These are phyloP conservation scores for Orchestes rusci DNA, from an alignment of 2,888 invertebrate species.

Conservation along the genomic window DNA sequence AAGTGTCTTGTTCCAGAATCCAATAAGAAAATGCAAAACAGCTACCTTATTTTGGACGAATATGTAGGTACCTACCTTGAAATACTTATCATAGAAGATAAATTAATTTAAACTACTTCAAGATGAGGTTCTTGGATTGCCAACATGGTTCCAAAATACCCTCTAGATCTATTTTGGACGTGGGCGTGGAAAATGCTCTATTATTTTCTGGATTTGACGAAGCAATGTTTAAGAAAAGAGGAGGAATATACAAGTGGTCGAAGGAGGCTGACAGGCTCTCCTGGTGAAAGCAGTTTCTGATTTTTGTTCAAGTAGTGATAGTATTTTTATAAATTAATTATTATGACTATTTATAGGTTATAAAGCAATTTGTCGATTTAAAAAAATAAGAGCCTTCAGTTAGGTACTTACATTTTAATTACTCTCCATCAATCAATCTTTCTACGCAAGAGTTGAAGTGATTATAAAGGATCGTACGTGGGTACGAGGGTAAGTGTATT, in stretches of 20 bases:
- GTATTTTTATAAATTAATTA: too few relatives aligned
- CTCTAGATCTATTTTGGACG: slow-evolving; percentile 45
- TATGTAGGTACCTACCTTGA: slow-evolving; percentile 41
- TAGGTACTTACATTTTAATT: too few relatives aligned
- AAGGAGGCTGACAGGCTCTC: slow-evolving; percentile 36
- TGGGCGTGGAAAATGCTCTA: slow-evolving; percentile 44
- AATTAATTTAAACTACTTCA: background rate
- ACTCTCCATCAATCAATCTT: too few relatives aligned
- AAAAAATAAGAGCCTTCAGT: too few relatives aligned
- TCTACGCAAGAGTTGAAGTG: too few relatives aligned
- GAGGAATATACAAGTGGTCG: slow-evolving; percentile 48
- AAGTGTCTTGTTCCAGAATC: slow-evolving; percentile 46
- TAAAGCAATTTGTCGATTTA: too few relatives aligned
- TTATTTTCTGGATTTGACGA: slow-evolving; percentile 47
- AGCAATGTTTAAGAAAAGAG: slow-evolving; percentile 45
- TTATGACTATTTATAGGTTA: too few relatives aligned
- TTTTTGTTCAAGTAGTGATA: too few relatives aligned
- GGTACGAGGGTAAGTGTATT: too few relatives aligned
- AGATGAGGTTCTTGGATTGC: slow-evolving; percentile 49
- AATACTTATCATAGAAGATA: background rate
- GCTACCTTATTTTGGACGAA: slow-evolving; percentile 49
- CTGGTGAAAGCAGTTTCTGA: too few relatives aligned
- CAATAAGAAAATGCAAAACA: slow-evolving; percentile 47
- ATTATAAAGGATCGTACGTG: too few relatives aligned
- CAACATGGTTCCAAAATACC: slow-evolving; percentile 43